phyloP scores from a whole-genome alignment of 2,888 invertebrate species.

The Xanthorhoe designata region DNA sequence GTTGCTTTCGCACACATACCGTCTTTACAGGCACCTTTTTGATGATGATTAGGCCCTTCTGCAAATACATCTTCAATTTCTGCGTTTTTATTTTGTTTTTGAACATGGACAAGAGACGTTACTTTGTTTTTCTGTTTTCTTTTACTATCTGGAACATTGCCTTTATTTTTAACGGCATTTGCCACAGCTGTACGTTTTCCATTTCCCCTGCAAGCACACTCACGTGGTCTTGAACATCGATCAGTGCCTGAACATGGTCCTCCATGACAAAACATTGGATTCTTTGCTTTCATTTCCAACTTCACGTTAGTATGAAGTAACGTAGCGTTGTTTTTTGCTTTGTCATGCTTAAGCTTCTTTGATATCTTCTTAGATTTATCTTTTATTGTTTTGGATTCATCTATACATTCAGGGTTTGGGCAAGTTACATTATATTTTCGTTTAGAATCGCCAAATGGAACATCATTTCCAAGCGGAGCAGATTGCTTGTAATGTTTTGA shows the following conservation, averaged over 20 bases:
- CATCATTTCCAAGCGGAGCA: conserved; percentile 1
- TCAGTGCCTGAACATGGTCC: conserved; percentile 2
- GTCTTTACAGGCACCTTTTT: conserved; percentile 16
- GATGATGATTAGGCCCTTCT: conserved; percentile 7
- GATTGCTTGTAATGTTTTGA: conserved; percentile 9
- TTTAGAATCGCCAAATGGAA: conserved; percentile 4
- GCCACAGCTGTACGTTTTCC: neutral
- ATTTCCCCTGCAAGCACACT: conserved; percentile 5
- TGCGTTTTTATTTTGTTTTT: conserved; percentile 4
- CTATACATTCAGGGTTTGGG: neutral
- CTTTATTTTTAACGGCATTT: neutral
- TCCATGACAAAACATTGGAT: conserved; percentile 3
- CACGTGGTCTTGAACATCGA: conserved; percentile 1
- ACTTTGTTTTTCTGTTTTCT: conserved; percentile 21
- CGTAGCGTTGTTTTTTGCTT: neutral
- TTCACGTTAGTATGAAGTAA: neutral
- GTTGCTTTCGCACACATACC: conserved; percentile 34
- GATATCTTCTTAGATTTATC: neutral
- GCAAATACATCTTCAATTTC: conserved; percentile 20
- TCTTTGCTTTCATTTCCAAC: conserved; percentile 8
- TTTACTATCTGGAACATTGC: neutral
- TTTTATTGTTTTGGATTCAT: neutral
- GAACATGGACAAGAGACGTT: conserved; percentile 9
- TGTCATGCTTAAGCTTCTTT: neutral
- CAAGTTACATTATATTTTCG: neutral